Conservation (phyloP, 2,113 vertebrate species). For the Chaenocephalus aceratus region DNA sequence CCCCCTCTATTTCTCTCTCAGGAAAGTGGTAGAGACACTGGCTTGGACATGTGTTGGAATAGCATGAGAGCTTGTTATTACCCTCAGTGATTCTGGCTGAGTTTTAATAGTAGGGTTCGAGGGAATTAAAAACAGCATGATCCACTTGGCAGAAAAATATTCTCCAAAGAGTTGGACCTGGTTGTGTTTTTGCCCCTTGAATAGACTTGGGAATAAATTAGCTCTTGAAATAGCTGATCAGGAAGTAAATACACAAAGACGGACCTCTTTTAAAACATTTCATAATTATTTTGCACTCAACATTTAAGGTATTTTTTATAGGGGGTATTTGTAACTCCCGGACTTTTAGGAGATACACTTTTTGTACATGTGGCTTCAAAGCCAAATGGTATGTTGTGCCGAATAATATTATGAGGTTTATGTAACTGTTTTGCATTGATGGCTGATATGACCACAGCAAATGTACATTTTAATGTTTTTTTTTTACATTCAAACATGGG, state of each 20-base stretch:
- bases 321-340: too few species aligned
- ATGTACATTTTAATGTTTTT: neutral
- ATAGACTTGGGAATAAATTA: constrained; percentile 30
- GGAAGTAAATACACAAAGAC: constrained; percentile 2
- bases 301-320: too few species aligned
- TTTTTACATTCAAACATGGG: too few species aligned
- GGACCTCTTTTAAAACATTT: neutral
- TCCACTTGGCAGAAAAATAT: constrained; percentile 6
- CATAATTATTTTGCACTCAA: neutral
- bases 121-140: constrained; percentile 32
- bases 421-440: too few species aligned
- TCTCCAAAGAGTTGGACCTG: constrained; percentile 29
- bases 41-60: constrained; percentile 25
- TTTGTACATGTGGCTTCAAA: too few species aligned
- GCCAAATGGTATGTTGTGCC: too few species aligned
- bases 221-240: neutral
- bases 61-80: constrained; percentile 19
- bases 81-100: constrained; percentile 27
- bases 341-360: too few species aligned
- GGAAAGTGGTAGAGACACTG: constrained; percentile 11
- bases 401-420: too few species aligned
- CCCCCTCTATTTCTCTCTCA: constrained; percentile 11
- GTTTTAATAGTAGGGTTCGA: constrained; percentile 28
- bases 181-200: constrained; percentile 28
- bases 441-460: neutral